Conservation (phyloP, 2,888 invertebrate species). For the Plebejus anna region DNA sequence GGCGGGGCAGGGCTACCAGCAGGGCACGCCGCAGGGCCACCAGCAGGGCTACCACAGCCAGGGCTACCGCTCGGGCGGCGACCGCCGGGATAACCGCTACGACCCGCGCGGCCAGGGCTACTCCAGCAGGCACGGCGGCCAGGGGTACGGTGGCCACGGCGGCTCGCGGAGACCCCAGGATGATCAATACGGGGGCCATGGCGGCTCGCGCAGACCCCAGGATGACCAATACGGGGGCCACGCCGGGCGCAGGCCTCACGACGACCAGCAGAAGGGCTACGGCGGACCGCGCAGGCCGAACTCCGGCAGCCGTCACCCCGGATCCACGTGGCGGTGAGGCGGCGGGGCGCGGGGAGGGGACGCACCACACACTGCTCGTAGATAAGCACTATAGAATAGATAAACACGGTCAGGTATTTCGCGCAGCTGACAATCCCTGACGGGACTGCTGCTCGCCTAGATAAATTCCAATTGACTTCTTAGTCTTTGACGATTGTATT, state of each 20-base stretch:
- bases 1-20: slow-evolving; percentile 37
- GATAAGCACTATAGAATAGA: neutral
- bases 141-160: slow-evolving; percentile 29
- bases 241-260: slow-evolving; percentile 27
- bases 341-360: neutral
- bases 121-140: slow-evolving; percentile 25
- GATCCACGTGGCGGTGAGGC: slow-evolving; percentile 42
- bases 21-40: slow-evolving; percentile 39
- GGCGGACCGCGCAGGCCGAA: slow-evolving; percentile 36
- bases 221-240: slow-evolving; percentile 28
- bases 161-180: slow-evolving; percentile 30
- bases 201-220: slow-evolving; percentile 30
- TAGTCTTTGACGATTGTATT: too few species aligned
- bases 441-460: neutral
- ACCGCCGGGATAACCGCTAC: slow-evolving; percentile 15
- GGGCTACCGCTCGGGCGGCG: slow-evolving; percentile 33
- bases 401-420: neutral
- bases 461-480: neutral
- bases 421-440: neutral
- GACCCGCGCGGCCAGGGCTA: slow-evolving; percentile 31
- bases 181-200: slow-evolving; percentile 28
- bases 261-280: slow-evolving; percentile 35
- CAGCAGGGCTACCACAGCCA: slow-evolving; percentile 35
- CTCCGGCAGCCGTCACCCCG: slow-evolving; percentile 39
- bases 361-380: neutral